Evolutionary conservation across 2,888 invertebrate species (phyloP).

Genomic region (Leptopilina syphax): DNA sequence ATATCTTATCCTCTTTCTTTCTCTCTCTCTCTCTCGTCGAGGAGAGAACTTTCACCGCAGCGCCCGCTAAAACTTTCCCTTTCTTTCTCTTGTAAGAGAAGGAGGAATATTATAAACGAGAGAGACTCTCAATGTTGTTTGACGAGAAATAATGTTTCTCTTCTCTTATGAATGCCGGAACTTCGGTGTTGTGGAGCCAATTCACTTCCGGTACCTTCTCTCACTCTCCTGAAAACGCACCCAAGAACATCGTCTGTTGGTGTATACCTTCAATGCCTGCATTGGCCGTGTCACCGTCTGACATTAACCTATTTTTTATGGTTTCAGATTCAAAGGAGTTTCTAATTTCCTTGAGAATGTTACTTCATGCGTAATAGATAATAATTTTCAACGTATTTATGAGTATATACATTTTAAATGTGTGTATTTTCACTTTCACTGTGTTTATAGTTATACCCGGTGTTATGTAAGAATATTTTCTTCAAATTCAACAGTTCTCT

Average conservation of each 20-base stretch:
- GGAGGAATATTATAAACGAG: not conserved
- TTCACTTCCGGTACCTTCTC: slow-evolving; percentile 35
- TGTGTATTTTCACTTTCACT: slow-evolving; percentile 38
- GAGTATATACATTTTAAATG: not conserved
- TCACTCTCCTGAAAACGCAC: not conserved
- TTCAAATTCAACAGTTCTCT: slow-evolving; percentile 1
- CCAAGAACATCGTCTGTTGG: not conserved
- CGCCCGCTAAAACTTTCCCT: slow-evolving; percentile 71
- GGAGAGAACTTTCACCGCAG: slow-evolving; percentile 70
- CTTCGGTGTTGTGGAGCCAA: slow-evolving; percentile 13
- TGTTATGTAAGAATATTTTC: slow-evolving; percentile 17
- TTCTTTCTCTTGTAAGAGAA: slow-evolving; percentile 60
- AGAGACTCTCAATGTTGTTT: not conserved
- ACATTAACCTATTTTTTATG: slow-evolving; percentile 33
- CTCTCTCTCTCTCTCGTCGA: slow-evolving; percentile 41
- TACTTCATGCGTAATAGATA: slow-evolving; percentile 19
- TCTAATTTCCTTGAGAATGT: slow-evolving; percentile 30
- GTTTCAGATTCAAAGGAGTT: slow-evolving; percentile 31
- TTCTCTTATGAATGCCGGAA: slow-evolving; percentile 16
- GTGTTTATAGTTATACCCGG: not conserved
- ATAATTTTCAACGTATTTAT: slow-evolving; percentile 17
- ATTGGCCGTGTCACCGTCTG: slow-evolving; percentile 18
- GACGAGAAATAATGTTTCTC: slow-evolving; percentile 20
- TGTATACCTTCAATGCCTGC: not conserved
- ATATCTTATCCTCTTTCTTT: slow-evolving; percentile 54